A percentile compares a stretch with the other conserved stretches of the same genome.
Evolutionary conservation across 2,113 vertebrate species (phyloP).

Genomic region (Anhinga anhinga): DNA sequence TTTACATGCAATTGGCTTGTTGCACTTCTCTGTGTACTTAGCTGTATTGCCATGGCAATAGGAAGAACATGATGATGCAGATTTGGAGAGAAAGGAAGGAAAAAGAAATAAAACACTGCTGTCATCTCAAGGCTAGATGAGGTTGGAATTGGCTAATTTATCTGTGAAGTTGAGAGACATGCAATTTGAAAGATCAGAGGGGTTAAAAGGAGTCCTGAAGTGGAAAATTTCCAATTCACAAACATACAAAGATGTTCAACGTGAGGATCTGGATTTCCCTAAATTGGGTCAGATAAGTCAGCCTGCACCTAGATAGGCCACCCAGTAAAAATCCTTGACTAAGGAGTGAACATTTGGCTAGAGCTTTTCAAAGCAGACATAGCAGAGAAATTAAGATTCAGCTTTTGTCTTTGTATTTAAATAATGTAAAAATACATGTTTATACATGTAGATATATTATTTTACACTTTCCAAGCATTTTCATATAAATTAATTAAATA

Average conservation of each 20-base stretch:
- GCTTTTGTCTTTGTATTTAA: background rate
- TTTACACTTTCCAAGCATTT: background rate
- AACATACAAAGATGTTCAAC: background rate
- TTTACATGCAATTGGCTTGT: background rate
- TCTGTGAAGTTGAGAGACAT: background rate
- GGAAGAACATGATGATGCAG: conserved; percentile 53
- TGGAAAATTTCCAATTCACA: conserved; percentile 34
- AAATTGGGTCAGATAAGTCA: background rate
- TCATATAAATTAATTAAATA: background rate
- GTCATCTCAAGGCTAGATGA: background rate
- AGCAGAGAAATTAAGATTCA: background rate
- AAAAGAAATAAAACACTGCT: background rate
- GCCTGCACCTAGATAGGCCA: background rate
- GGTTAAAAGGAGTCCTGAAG: conserved; percentile 49
- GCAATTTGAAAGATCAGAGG: conserved; percentile 42
- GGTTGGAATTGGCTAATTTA: conserved; percentile 41
- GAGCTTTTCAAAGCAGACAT: background rate
- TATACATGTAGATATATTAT: background rate
- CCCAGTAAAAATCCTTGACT: background rate
- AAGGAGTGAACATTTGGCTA: background rate
- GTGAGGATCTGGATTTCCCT: background rate
- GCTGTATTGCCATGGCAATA: conserved; percentile 65
- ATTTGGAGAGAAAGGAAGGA: conserved; percentile 6
- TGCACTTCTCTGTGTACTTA: conserved; percentile 3
- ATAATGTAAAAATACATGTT: background rate